A percentile compares a stretch with the other conserved stretches of the same genome.
Evolutionary conservation across 2,888 invertebrate genomes (phyloP).

Genomic region (Eristalis tenax): DNA sequence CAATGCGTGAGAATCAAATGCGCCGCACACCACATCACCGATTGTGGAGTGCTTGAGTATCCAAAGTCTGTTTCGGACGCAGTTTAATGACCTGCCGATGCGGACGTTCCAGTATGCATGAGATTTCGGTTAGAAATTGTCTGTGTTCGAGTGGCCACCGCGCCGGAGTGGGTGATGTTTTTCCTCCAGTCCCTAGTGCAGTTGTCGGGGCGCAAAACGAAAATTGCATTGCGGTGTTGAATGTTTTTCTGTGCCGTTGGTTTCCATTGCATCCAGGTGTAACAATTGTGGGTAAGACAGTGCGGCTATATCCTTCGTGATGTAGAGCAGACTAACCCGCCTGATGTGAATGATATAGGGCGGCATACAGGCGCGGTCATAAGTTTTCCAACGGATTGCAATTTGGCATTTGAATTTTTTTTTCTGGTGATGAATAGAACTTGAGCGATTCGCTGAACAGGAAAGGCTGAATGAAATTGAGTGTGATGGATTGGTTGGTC

Average conservation of each 20-base stretch:
- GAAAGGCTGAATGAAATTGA: too few species aligned
- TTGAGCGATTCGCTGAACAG: too few species aligned
- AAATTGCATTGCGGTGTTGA: constrained; percentile 65
- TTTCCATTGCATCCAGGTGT: constrained; percentile 68
- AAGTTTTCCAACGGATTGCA: background rate
- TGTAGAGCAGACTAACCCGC: constrained; percentile 19
- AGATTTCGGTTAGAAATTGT: constrained; percentile 25
- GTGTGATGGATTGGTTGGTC: too few species aligned
- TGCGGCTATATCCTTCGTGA: constrained; percentile 51
- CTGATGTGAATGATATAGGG: background rate
- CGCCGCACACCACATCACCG: background rate
- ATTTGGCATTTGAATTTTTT: too few species aligned
- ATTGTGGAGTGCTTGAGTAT: background rate
- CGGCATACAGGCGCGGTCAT: constrained; percentile 26
- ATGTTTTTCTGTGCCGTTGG: constrained; percentile 45
- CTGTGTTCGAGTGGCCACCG: background rate
- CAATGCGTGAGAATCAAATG: constrained; percentile 59
- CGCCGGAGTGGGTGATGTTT: background rate
- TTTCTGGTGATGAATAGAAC: too few species aligned
- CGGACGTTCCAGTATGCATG: background rate
- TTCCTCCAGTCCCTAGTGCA: background rate
- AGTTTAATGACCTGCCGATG: constrained; percentile 36
- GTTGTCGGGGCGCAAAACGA: constrained; percentile 26
- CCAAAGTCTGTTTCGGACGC: background rate
- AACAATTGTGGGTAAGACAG: constrained; percentile 60